A percentile compares a stretch with the other conserved stretches of the same genome.
These are phyloP conservation scores for Montipora foliosa DNA, from an alignment of 64 coral and sea anemone species.

Conservation along the genomic window DNA sequence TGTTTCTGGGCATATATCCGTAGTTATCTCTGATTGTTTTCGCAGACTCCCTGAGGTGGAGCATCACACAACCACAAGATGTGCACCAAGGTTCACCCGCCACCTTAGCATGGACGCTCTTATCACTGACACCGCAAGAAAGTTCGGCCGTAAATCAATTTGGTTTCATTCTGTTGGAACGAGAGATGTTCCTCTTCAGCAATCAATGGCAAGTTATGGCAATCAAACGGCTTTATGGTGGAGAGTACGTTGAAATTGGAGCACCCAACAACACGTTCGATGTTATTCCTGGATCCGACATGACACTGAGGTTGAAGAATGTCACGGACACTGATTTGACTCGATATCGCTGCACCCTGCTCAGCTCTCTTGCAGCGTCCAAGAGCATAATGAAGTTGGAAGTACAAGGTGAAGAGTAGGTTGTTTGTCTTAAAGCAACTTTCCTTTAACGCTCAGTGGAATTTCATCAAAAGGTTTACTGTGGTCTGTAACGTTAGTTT, in stretches of 20 bases:
- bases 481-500: not conserved
- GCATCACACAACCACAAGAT: not conserved
- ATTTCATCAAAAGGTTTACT: not conserved
- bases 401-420: not conserved
- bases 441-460: not conserved
- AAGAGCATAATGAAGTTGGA: not conserved
- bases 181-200: constrained; percentile 63
- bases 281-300: constrained; percentile 22
- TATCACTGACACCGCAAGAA: constrained; percentile 34
- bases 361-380: constrained; percentile 62
- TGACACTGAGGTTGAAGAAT: constrained; percentile 30
- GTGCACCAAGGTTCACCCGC: constrained; percentile 7
- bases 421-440: constrained; percentile 17
- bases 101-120: constrained; percentile 50
- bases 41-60: constrained; percentile 18
- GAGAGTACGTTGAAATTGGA: constrained; percentile 7
- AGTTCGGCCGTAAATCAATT: not conserved
- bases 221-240: constrained; percentile 25
- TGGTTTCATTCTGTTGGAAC: constrained; percentile 48
- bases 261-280: constrained; percentile 3
- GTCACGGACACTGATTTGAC: constrained; percentile 30
- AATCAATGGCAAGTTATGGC: constrained; percentile 50
- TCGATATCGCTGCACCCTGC: constrained; percentile 59
- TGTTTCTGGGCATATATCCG: no score
- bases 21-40: no score